phyloP scores from a whole-genome alignment of 2,888 invertebrate genomes.

The Aproaerema taeniolella region DNA sequence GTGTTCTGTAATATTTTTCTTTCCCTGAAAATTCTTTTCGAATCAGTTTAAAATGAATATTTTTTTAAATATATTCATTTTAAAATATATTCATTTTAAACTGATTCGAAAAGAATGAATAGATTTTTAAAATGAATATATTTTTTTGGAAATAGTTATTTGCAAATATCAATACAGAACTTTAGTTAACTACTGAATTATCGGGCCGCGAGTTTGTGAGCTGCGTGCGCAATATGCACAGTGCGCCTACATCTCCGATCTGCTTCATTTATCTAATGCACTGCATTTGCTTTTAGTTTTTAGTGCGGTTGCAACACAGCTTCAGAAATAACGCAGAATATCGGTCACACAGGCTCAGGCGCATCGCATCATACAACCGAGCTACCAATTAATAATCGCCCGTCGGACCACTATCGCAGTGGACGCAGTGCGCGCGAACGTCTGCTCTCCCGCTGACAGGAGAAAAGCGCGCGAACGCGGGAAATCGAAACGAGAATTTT shows the following conservation, averaged over 20 bases:
- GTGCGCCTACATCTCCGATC: constrained; percentile 31
- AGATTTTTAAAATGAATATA: too few species aligned
- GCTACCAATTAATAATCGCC: constrained; percentile 56
- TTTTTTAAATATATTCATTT: too few species aligned
- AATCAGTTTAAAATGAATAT: too few species aligned
- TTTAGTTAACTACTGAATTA: too few species aligned
- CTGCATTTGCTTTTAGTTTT: constrained; percentile 69
- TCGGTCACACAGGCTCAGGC: constrained; percentile 68
- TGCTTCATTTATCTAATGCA: constrained; percentile 66
- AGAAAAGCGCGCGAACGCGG: constrained; percentile 50
- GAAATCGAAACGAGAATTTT: constrained; percentile 20
- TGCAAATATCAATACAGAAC: too few species aligned
- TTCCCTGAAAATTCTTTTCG: too few species aligned
- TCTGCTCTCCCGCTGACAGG: constrained; percentile 27
- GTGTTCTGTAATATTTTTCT: too few species aligned
- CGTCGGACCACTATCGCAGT: constrained; percentile 56
- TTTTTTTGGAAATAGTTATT: too few species aligned
- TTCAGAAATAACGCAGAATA: constrained; percentile 74
- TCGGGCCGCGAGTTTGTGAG: background rate
- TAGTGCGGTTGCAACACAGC: constrained; percentile 67
- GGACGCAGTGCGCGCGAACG: constrained; percentile 62
- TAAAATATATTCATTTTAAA: too few species aligned
- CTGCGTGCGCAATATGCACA: background rate
- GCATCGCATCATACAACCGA: constrained; percentile 48
- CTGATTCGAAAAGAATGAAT: too few species aligned